Conservation (phyloP, 2,113 vertebrate species). For the Toxotes jaculatrix region DNA sequence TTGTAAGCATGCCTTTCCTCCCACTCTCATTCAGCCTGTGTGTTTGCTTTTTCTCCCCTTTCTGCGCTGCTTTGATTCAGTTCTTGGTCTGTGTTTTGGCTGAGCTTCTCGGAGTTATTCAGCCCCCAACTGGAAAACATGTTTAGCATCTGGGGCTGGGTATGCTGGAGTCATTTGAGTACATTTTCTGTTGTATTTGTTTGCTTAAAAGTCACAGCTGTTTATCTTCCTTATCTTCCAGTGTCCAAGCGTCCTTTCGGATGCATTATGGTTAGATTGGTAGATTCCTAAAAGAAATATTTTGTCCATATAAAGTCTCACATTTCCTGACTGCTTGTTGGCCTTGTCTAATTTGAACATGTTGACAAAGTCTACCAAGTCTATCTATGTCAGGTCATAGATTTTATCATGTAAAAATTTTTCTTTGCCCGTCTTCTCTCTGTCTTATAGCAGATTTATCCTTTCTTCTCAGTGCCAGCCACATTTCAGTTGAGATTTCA, state of each 20-base stretch:
- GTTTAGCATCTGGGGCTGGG: slow-evolving; percentile 68
- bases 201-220: slow-evolving; percentile 64
- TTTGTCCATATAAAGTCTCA: slow-evolving; percentile 58
- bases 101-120: slow-evolving; percentile 58
- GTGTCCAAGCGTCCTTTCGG: slow-evolving; percentile 50
- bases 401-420: slow-evolving; percentile 22
- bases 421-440: slow-evolving; percentile 14
- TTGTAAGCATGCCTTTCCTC: slow-evolving; percentile 39
- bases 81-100: slow-evolving; percentile 69
- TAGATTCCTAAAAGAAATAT: slow-evolving; percentile 49
- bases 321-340: slow-evolving; percentile 6
- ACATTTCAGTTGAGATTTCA: slow-evolving; percentile 43
- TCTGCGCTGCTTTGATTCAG: slow-evolving; percentile 54
- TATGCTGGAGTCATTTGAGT: slow-evolving; percentile 35
- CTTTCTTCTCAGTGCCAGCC: slow-evolving; percentile 27
- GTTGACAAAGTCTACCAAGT: slow-evolving; percentile 3
- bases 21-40: slow-evolving; percentile 48
- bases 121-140: slow-evolving; percentile 73
- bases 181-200: slow-evolving; percentile 66
- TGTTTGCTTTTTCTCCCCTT: slow-evolving; percentile 46
- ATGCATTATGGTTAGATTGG: slow-evolving; percentile 31
- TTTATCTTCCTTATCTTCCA: slow-evolving; percentile 58
- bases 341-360: background rate
- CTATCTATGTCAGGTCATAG: slow-evolving; percentile 22
- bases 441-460: slow-evolving; percentile 10